phyloP scores from a whole-genome alignment of 2,888 invertebrate genomes.

The Antheraea yamamai region DNA sequence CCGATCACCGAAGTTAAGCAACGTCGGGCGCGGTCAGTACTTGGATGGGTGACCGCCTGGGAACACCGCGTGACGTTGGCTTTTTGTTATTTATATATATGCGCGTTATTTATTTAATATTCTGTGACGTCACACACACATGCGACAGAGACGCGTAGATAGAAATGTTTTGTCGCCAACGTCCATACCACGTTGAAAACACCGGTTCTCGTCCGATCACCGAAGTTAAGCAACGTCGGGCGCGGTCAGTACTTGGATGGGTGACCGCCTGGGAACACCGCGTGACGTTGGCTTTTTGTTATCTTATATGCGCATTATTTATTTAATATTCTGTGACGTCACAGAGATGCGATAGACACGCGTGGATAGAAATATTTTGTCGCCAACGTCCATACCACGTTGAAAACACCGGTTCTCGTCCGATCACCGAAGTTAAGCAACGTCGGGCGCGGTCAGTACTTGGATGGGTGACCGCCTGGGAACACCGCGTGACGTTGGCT shows the following conservation, averaged over 20 bases:
- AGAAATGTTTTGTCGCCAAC: too few species aligned
- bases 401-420: constrained; percentile 78
- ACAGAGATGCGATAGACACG: too few species aligned
- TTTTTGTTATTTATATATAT: constrained; percentile 42
- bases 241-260: constrained; percentile 78
- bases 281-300: constrained; percentile 41
- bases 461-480: constrained; percentile 78
- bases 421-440: constrained; percentile 79
- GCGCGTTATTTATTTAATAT: too few species aligned
- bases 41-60: constrained; percentile 70
- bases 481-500: constrained; percentile 69
- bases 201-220: too few species aligned
- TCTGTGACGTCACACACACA: not conserved
- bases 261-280: constrained; percentile 72
- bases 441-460: constrained; percentile 77
- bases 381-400: constrained; percentile 69
- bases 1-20: constrained; percentile 80
- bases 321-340: too few species aligned
- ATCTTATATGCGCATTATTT: too few species aligned
- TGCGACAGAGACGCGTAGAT: too few species aligned
- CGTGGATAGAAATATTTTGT: too few species aligned
- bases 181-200: too few species aligned
- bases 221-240: constrained; percentile 44
- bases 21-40: constrained; percentile 76
- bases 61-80: constrained; percentile 70